These are phyloP conservation scores for Helicoverpa armigera DNA, from an alignment of 1,140 invertebrate species.

Conservation along the genomic window DNA sequence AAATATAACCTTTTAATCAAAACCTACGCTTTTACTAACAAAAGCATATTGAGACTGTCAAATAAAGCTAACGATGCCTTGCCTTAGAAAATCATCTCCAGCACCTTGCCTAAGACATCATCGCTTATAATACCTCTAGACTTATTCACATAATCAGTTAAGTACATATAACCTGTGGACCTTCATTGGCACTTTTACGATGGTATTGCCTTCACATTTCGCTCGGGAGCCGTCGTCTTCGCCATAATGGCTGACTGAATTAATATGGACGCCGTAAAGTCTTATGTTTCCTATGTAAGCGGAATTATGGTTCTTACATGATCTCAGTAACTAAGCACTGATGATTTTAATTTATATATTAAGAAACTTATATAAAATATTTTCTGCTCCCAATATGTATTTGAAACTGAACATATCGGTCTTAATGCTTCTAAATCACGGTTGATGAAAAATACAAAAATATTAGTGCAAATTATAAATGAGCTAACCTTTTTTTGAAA, in stretches of 20 bases:
- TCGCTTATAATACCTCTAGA: not conserved
- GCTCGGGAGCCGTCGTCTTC: conserved; percentile 9
- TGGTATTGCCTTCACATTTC: conserved; percentile 14
- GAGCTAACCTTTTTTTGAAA: not conserved
- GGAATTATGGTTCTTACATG: not conserved
- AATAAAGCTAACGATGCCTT: too few species aligned
- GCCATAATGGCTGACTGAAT: conserved; percentile 7
- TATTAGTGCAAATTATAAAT: not conserved
- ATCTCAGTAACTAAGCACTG: not conserved
- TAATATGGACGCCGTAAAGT: conserved; percentile 26
- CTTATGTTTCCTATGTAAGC: not conserved
- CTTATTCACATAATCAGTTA: conserved; percentile 12
- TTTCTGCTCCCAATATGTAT: too few species aligned
- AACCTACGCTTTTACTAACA: too few species aligned
- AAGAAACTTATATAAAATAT: too few species aligned
- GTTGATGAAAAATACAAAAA: not conserved
- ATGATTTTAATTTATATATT: not conserved
- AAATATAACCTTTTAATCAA: too few species aligned
- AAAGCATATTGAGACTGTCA: too few species aligned
- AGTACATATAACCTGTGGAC: not conserved
- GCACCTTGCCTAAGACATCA: not conserved
- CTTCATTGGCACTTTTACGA: conserved; percentile 7
- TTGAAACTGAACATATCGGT: too few species aligned
- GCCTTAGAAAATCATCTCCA: not conserved
- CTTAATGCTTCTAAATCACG: not conserved